phyloP scores from a whole-genome alignment of 2,888 invertebrate genomes.

The Mystacides longicornis region DNA sequence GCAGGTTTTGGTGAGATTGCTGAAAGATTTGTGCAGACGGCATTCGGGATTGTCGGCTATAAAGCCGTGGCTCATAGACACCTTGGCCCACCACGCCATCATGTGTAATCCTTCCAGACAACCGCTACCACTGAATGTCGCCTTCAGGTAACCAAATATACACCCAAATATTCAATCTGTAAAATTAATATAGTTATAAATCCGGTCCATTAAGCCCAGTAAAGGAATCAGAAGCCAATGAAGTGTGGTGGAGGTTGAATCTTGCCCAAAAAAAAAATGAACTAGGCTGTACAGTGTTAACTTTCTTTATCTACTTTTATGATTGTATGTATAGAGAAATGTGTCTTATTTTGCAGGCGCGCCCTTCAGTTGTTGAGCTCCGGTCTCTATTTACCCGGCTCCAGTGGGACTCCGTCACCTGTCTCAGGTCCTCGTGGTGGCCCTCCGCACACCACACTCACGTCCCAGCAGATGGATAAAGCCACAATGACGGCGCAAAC shows the following conservation, averaged over 20 bases:
- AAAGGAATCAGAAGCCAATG: too few species aligned
- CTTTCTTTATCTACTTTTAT: too few species aligned
- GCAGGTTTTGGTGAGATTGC: slow-evolving; percentile 76
- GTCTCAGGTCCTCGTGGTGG: slow-evolving; percentile 76
- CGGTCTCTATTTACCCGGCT: slow-evolving; percentile 92
- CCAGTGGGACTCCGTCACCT: slow-evolving; percentile 87
- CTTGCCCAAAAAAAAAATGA: too few species aligned
- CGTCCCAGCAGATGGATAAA: slow-evolving; percentile 84
- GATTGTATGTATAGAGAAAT: too few species aligned
- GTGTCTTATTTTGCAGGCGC: slow-evolving; percentile 53
- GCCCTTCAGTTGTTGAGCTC: slow-evolving; percentile 87
- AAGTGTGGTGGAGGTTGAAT: too few species aligned
- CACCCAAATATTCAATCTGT: neutral
- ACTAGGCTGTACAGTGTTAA: too few species aligned
- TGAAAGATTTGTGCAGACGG: slow-evolving; percentile 85
- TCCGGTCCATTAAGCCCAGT: too few species aligned
- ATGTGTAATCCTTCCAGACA: slow-evolving; percentile 93
- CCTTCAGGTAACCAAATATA: slow-evolving; percentile 55
- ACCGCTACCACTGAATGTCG: slow-evolving; percentile 85
- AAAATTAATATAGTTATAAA: too few species aligned
- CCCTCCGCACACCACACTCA: slow-evolving; percentile 78
- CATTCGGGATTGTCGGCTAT: slow-evolving; percentile 87
- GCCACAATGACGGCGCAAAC: slow-evolving; percentile 94
- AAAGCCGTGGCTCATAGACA: slow-evolving; percentile 94
- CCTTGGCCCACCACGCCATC: slow-evolving; percentile 91